Evolutionary conservation across 2,797 vertebrate species (phyloP).

Genomic region (Petrocephalus sullivani): DNA sequence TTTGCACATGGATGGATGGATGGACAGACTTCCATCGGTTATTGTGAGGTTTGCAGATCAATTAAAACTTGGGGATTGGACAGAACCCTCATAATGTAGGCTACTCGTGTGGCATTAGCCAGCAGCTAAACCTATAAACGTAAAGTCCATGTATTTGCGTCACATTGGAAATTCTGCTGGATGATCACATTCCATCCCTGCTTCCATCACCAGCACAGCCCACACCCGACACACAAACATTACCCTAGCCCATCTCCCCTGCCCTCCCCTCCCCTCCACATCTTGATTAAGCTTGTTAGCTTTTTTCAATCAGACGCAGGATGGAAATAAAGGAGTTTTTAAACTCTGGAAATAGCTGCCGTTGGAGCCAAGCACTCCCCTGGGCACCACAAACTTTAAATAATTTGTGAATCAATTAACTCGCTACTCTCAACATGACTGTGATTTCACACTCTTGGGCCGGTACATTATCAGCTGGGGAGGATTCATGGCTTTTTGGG

Average conservation of each 20-base stretch:
- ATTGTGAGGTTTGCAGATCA: background rate
- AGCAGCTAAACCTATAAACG: background rate
- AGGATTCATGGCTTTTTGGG: conserved; percentile 92
- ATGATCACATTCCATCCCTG: background rate
- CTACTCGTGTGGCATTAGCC: background rate
- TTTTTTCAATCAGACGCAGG: conserved; percentile 61
- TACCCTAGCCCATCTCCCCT: background rate
- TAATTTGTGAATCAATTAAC: conserved; percentile 99
- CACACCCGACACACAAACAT: conserved; percentile 29
- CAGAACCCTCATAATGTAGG: background rate
- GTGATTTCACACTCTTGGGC: conserved; percentile 86
- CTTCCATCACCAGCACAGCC: background rate
- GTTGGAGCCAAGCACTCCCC: conserved; percentile 69
- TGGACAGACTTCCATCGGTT: background rate
- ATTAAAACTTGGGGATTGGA: background rate
- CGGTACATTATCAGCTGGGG: conserved; percentile 81
- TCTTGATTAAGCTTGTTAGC: conserved; percentile 60
- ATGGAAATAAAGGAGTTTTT: conserved; percentile 46
- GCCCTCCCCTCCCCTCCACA: conserved; percentile 18
- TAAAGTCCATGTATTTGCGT: background rate
- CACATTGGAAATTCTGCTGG: background rate
- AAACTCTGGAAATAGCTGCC: conserved; percentile 71
- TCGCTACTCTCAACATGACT: conserved; percentile 83
- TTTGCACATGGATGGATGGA: background rate
- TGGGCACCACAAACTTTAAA: conserved; percentile 92